A percentile compares a stretch with the other conserved stretches of the same genome.
Evolutionary conservation across 2,113 vertebrate species (phyloP).

Genomic region (Dryoscopus gambensis): DNA sequence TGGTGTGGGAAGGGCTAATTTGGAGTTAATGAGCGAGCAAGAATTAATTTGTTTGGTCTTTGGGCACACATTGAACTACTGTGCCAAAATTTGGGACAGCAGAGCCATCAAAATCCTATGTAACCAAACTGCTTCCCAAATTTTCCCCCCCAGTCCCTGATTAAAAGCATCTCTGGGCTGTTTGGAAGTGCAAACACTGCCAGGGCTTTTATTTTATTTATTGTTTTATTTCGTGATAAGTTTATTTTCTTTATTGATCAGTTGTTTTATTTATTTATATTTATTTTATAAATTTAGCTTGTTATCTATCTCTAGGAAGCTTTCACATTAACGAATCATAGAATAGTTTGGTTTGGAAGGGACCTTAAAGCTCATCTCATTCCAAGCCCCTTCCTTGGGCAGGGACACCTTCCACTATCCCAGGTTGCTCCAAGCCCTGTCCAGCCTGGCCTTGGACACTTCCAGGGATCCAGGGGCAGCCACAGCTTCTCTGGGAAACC

Average conservation of each 20-base stretch:
- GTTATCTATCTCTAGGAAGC: not conserved
- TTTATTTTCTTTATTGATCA: not conserved
- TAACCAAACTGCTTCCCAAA: not conserved
- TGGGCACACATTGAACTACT: accelerated
- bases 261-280: not conserved
- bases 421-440: not conserved
- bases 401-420: not conserved
- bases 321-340: not conserved
- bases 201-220: not conserved
- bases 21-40: not conserved
- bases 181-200: not conserved
- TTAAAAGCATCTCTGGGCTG: not conserved
- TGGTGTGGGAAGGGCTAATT: not conserved
- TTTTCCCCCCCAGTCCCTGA: not conserved
- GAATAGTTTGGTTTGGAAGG: not conserved
- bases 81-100: not conserved
- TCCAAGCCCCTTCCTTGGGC: not conserved
- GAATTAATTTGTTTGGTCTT: not conserved
- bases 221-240: not conserved
- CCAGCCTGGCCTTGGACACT: accelerated
- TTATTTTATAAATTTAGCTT: not conserved
- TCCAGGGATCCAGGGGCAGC: not conserved
- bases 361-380: not conserved
- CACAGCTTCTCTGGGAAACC: not conserved
- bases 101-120: not conserved